Conservation (phyloP, 2,888 invertebrate genomes). For the Cataglyphis cursor region DNA sequence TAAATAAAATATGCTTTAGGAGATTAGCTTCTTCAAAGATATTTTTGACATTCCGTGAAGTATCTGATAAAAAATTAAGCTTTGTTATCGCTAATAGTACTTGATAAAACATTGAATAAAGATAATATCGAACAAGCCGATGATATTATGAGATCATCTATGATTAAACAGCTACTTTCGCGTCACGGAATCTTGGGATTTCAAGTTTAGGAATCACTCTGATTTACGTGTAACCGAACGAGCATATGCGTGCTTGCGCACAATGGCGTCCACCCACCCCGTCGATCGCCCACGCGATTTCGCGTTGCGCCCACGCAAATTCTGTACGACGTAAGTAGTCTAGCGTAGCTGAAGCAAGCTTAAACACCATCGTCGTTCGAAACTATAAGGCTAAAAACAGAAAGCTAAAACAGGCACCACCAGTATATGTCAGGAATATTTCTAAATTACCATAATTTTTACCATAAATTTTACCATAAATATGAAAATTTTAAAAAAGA, state of each 20-base stretch:
- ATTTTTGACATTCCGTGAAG: not conserved
- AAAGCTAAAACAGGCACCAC: slow-evolving; percentile 1
- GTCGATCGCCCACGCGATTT: slow-evolving; percentile 16
- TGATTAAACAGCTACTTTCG: not conserved
- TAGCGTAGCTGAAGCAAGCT: slow-evolving; percentile 13
- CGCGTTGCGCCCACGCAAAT: slow-evolving; percentile 48
- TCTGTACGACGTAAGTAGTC: slow-evolving; percentile 49
- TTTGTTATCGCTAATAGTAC: not conserved
- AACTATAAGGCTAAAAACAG: slow-evolving; percentile 5
- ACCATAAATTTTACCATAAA: not conserved
- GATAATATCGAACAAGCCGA: not conserved
- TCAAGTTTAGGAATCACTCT: slow-evolving; percentile 1
- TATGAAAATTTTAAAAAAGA: no score
- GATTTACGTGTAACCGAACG: not conserved
- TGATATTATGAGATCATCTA: not conserved
- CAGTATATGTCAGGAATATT: not conserved
- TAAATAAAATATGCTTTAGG: not conserved
- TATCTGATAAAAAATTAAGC: not conserved
- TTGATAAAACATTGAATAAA: not conserved
- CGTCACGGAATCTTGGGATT: slow-evolving; percentile 13
- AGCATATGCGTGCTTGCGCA: slow-evolving; percentile 8
- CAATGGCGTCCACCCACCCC: not conserved
- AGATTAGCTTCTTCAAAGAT: not conserved
- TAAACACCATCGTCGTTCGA: slow-evolving; percentile 7
- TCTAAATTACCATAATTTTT: not conserved